Evolutionary conservation across 1,140 invertebrate genomes (phyloP), one percentile per base, ranked within the genome.

Genomic region (Galleria mellonella): DNA sequence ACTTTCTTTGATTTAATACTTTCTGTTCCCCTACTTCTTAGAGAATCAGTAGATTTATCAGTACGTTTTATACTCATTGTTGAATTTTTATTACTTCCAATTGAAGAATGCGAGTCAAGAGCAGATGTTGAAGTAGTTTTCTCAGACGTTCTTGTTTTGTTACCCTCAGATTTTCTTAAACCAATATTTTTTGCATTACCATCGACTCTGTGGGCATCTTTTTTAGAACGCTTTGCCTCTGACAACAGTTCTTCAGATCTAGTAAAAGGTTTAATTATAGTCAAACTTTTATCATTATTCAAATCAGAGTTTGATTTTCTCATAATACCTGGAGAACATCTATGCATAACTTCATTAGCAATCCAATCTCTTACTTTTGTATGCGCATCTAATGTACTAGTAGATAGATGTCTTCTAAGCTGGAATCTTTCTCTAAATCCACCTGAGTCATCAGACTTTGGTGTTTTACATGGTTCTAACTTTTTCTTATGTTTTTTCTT

Each of bases 291-390:
- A 5, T 87, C 75, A 51, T 82, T 66, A 37, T 83, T 77, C 28
- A 87, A 66, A 47, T 89, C 87, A 4, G 74, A 52, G 44, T 89
- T 89, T 15, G 77, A 62, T 61, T 88, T 90, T 42, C 89, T 81
- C 13, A 91, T 63, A 60, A 91, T 90, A 46, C 86, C 87, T 1
- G 92, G 92, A 10, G 92, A 92, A 62, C 90, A 92, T 71, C 90
- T 89, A 61, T 92, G 89, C 50, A 91, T 89, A 35, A 92, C 90
- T 82, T 92, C 92, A 52, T 93, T 88, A 1, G 92, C 90, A 54
- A 96, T 96, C 94, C 94, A 96, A 44, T 95, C 93, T 43, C 91
- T 89, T 1, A 96, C 94, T 87, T 95, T 94, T 8, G 93, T 92
- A 61, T 94, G 92, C 0, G 94, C 92, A 66, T 95, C 94, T 48